These are phyloP conservation scores for Alcedo quadribrachys DNA, from an alignment of 2,797 vertebrate genomes.

Conservation along the genomic window DNA sequence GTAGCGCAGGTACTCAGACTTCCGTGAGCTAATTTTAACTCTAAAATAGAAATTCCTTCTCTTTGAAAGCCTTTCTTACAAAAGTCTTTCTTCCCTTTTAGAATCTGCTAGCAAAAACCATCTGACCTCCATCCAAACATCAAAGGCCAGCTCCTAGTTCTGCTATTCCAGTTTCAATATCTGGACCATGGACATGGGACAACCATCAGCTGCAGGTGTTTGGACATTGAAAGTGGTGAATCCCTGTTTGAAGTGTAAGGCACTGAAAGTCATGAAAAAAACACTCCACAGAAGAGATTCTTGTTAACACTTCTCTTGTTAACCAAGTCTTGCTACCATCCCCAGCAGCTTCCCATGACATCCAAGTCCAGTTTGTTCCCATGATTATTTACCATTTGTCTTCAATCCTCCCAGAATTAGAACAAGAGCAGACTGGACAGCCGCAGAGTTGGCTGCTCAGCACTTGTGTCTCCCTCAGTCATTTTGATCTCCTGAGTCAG, in stretches of 20 bases:
- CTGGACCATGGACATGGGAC: background rate
- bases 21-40: background rate
- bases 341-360: background rate
- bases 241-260: background rate
- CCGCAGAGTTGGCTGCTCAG: background rate
- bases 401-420: background rate
- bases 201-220: too few relatives aligned
- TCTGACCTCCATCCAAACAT: background rate
- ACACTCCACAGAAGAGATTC: background rate
- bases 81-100: background rate
- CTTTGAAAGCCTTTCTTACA: background rate
- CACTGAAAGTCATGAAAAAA: background rate
- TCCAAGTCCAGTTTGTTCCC: background rate
- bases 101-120: background rate
- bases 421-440: background rate
- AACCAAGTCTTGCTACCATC: background rate
- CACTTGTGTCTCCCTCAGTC: background rate
- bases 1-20: too few relatives aligned
- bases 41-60: background rate
- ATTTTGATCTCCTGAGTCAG: background rate
- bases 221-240: background rate
- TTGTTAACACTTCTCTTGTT: background rate
- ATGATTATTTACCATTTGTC: background rate
- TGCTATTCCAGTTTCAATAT: background rate
- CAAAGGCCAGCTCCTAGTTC: background rate